phyloP scores from a whole-genome alignment of 2,113 vertebrate species.

The Coregonus clupeaformis region DNA sequence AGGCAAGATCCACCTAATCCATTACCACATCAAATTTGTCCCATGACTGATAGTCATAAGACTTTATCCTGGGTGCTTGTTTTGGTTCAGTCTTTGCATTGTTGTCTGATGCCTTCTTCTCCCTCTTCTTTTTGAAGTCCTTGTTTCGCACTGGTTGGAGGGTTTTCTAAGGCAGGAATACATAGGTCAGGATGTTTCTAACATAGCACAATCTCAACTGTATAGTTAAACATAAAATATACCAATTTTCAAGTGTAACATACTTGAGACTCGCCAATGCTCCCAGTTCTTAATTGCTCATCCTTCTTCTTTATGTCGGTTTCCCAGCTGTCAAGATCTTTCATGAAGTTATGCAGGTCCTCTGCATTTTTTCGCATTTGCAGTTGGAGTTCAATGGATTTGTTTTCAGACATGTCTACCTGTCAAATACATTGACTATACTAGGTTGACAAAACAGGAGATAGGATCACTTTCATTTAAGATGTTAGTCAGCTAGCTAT shows the following conservation, averaged over 20 bases:
- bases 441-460: background rate
- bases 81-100: slow-evolving; percentile 71
- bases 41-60: slow-evolving; percentile 90
- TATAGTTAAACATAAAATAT: no score
- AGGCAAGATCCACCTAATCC: background rate
- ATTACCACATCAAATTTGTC: slow-evolving; percentile 95
- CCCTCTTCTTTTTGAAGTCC: slow-evolving; percentile 85
- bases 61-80: slow-evolving; percentile 82
- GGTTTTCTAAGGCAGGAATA: slow-evolving; percentile 51
- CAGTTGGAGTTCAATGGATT: slow-evolving; percentile 86
- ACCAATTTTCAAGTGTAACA: slow-evolving; percentile 46
- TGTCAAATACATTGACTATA: slow-evolving; percentile 23
- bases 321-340: slow-evolving; percentile 90
- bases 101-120: slow-evolving; percentile 68
- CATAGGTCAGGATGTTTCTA: no score
- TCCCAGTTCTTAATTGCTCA: slow-evolving; percentile 78
- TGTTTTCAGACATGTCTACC: slow-evolving; percentile 81
- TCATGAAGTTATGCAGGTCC: slow-evolving; percentile 90
- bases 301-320: slow-evolving; percentile 91
- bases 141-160: slow-evolving; percentile 91
- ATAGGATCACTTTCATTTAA: no score
- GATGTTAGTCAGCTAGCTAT: background rate
- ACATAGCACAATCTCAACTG: background rate
- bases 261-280: slow-evolving; percentile 63
- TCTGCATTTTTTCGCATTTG: slow-evolving; percentile 93